Percentiles rank a stretch among this genome's conserved stretches.
Conservation (phyloP, 2,797 vertebrate genomes). For the Rhinichthys osculus region DNA sequence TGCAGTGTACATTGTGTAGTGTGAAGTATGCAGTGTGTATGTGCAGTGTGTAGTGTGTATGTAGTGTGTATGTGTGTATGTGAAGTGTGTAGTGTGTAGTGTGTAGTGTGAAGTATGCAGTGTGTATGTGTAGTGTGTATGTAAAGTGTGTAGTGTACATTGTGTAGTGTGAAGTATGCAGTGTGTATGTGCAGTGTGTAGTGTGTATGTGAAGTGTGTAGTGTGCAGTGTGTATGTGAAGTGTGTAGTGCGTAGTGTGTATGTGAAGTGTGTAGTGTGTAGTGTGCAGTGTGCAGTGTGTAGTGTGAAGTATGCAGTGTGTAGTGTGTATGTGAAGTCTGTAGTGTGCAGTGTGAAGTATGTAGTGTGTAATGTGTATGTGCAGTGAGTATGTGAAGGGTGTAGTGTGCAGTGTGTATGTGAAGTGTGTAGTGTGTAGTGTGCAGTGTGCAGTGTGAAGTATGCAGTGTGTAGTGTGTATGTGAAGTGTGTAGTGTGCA, state of each 20-base stretch:
- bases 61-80: rapidly evolving
- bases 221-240: background rate
- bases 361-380: background rate
- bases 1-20: background rate
- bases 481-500: background rate
- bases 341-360: background rate
- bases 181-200: background rate
- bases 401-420: background rate
- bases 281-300: conserved; percentile 35
- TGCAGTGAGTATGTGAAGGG: background rate
- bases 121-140: background rate
- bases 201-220: background rate
- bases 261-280: background rate
- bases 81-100: no score
- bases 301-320: background rate
- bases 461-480: background rate
- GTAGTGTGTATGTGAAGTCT: background rate
- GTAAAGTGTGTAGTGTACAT: background rate
- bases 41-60: no score
- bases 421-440: rapidly evolving
- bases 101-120: no score
- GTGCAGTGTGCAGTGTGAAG: background rate
- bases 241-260: background rate
- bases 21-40: background rate
- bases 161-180: background rate